Conservation (phyloP, 2,797 vertebrate genomes). For the Florisuga fusca region DNA sequence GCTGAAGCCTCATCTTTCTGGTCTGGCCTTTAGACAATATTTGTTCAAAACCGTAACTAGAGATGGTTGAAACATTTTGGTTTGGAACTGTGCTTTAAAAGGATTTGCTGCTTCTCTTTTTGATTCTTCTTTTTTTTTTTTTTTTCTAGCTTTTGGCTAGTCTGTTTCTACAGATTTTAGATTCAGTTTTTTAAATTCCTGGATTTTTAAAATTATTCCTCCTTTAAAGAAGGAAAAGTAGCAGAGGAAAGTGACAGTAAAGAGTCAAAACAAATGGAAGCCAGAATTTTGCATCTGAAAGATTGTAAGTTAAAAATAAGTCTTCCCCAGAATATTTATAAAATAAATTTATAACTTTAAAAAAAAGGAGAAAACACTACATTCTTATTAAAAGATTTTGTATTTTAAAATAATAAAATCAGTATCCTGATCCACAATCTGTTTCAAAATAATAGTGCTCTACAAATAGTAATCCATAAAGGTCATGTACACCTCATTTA, state of each 20-base stretch:
- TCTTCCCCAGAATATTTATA: background rate
- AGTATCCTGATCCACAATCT: background rate
- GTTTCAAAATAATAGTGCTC: background rate
- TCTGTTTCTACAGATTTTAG: background rate
- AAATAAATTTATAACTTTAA: background rate
- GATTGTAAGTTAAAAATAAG: background rate
- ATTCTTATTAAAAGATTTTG: background rate
- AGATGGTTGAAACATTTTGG: background rate
- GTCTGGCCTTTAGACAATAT: accelerated
- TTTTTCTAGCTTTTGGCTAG: background rate
- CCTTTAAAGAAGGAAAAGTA: background rate
- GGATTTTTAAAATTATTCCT: background rate
- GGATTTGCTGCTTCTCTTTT: background rate
- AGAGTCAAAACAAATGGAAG: background rate
- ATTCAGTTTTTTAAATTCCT: accelerated
- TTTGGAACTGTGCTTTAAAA: background rate
- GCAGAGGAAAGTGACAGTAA: background rate
- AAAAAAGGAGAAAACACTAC: too few relatives aligned
- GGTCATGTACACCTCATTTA: background rate
- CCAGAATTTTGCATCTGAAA: background rate
- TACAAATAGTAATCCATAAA: background rate
- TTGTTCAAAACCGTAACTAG: background rate
- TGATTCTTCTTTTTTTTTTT: background rate
- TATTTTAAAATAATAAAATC: background rate
- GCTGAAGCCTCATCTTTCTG: background rate